phyloP scores from a whole-genome alignment of 2,888 invertebrate genomes.

The Phaedon cochleariae region DNA sequence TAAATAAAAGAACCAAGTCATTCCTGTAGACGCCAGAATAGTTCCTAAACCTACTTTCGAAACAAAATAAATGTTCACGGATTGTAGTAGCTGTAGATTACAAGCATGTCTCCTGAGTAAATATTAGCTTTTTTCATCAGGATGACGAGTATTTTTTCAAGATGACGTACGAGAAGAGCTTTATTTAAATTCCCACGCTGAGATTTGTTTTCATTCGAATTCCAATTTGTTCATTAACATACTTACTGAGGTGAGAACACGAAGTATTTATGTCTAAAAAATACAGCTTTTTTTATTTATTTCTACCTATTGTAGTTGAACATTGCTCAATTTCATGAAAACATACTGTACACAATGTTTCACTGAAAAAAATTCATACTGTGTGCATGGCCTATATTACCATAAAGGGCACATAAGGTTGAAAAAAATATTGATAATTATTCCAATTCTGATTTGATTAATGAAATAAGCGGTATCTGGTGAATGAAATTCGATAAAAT shows the following conservation, averaged over 20 bases:
- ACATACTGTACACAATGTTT: no score
- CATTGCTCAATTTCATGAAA: no score
- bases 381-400: no score
- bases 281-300: no score
- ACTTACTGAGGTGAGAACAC: conserved; percentile 32
- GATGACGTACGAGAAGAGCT: conserved; percentile 28
- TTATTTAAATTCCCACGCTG: conserved; percentile 35
- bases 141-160: conserved; percentile 30
- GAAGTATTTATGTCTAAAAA: not conserved
- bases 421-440: no score
- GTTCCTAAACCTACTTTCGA: not conserved
- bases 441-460: no score
- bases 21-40: not conserved
- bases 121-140: conserved; percentile 31
- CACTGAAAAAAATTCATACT: no score
- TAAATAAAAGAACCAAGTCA: no score
- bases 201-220: conserved; percentile 32
- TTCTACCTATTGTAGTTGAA: no score
- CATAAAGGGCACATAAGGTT: no score
- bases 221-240: conserved; percentile 32
- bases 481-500: no score
- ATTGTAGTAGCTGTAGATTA: conserved; percentile 17
- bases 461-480: no score
- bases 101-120: conserved; percentile 21
- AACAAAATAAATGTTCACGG: conserved; percentile 16